Conservation (phyloP, 2,888 invertebrate genomes). For the Catotricha subobsoleta region DNA sequence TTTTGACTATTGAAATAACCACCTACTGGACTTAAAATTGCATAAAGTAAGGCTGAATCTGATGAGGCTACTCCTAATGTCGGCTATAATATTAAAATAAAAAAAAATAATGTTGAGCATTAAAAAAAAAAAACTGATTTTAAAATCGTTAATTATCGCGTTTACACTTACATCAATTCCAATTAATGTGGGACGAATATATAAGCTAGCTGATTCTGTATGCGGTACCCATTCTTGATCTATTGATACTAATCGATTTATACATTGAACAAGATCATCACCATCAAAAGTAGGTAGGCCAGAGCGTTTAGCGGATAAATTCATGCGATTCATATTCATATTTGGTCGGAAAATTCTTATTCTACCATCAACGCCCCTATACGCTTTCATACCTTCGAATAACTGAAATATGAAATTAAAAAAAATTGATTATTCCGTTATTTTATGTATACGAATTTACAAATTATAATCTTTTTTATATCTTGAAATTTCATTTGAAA, state of each 20-base stretch:
- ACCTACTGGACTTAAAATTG: slow-evolving; percentile 85
- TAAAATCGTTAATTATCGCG: not conserved
- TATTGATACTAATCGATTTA: slow-evolving; percentile 67
- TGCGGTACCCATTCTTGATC: slow-evolving; percentile 98
- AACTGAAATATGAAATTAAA: slow-evolving; percentile 39
- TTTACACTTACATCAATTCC: slow-evolving; percentile 74
- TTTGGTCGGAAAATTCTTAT: slow-evolving; percentile 91
- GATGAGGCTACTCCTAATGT: slow-evolving; percentile 80
- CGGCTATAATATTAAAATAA: slow-evolving; percentile 38
- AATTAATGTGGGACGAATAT: slow-evolving; percentile 89
- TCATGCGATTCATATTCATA: slow-evolving; percentile 88
- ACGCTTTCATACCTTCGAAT: slow-evolving; percentile 98
- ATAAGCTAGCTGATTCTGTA: slow-evolving; percentile 74
- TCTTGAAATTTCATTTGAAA: too few species aligned
- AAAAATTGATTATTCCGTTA: too few species aligned
- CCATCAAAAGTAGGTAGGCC: slow-evolving; percentile 81
- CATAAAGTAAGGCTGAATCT: slow-evolving; percentile 75
- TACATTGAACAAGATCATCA: slow-evolving; percentile 66
- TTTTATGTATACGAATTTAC: too few species aligned
- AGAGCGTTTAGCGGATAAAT: slow-evolving; percentile 61
- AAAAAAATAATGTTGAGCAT: not conserved
- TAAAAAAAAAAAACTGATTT: not conserved
- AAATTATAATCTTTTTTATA: too few species aligned
- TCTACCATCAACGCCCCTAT: slow-evolving; percentile 77
- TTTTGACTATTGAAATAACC: slow-evolving; percentile 37